Evolutionary conservation across 2,797 vertebrate genomes (phyloP), one percentile per base, ranked within the genome.

Genomic region (Chelmon rostratus): DNA sequence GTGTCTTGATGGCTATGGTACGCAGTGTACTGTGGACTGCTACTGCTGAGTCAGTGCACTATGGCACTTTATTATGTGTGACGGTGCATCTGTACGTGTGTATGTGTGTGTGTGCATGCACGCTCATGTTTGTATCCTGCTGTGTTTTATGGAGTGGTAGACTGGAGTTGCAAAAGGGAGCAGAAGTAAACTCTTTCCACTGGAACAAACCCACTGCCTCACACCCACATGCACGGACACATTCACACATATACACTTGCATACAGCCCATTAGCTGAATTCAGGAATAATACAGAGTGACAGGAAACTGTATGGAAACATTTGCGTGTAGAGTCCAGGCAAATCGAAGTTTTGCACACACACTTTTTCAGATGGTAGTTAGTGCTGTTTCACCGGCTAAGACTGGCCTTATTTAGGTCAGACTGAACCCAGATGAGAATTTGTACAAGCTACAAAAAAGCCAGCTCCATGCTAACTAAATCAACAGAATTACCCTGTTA

Each of bases 141-240:
- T 87, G 88, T 67, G 75, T 86, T 93, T 93, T 89, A 91, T 86
- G 65, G 80, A 89, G 83, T 76, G 76, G 28, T 61, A 75, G 61
- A 87, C 53, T 25, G 72, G 49, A 82, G 76, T 44, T 80, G 53
- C 81, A 85, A 65, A 87, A 63, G 65, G 52, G 19, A 70, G 46
- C 61, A 37, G 73, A 69, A 70, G 66, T 83, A 83, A 89, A 91
- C 44, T 89, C 54, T 90, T 92, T 93, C 89, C 93, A 90, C 65
- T 93, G 90, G 87, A 91, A 83, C 84, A 80, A 88, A 87, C 38
- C 64, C 38, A 53, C 73, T 46, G 42, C 37, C 67, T 75, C 74
- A 82, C 49, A 73, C 71, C 47, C 40, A 68, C 40, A 37, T 25
- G 33, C 57, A 78, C 5, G 1, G 38, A 72, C 61, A 73, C 65